Evolutionary conservation across 2,113 vertebrate genomes (phyloP).

Genomic region (Nothocercus nigrocapillus): DNA sequence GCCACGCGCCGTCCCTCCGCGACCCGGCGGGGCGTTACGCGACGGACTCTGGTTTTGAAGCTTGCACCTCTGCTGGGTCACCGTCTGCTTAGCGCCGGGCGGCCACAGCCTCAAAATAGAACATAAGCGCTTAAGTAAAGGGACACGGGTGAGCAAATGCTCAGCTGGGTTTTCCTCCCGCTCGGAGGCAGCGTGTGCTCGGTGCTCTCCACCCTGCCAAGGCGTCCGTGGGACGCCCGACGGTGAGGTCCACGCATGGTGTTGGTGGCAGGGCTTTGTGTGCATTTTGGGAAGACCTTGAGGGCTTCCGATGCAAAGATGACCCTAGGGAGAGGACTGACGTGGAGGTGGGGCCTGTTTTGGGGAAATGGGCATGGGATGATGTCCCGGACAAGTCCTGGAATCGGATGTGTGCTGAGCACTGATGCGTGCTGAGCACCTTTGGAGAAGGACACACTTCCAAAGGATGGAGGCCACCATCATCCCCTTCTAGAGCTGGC

Average conservation of each 20-base stretch:
- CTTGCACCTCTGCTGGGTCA: constrained; percentile 43
- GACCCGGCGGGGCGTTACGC: not conserved
- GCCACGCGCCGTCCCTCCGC: not conserved
- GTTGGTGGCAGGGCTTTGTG: too few relatives aligned
- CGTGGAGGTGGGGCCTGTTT: not conserved
- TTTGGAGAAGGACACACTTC: not conserved
- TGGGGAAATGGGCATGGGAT: not conserved
- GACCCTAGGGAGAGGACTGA: too few relatives aligned
- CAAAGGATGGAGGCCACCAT: not conserved
- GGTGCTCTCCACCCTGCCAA: too few relatives aligned
- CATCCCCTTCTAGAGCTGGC: not conserved
- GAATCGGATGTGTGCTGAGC: not conserved
- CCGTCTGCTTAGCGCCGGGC: constrained; percentile 32
- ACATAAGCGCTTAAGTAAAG: constrained; percentile 72
- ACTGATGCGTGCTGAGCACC: too few relatives aligned
- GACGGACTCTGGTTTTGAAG: constrained; percentile 66
- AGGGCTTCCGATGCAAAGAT: not conserved
- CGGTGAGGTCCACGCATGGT: too few relatives aligned
- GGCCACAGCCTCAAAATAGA: constrained; percentile 70
- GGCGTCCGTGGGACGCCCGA: too few relatives aligned
- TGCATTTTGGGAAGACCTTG: too few relatives aligned
- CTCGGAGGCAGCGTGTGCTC: too few relatives aligned
- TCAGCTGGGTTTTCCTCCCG: not conserved
- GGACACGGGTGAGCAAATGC: not conserved
- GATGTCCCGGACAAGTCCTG: too few relatives aligned